Evolutionary conservation across 2,113 vertebrate species (phyloP).

Genomic region (Gobiocypris rarus): DNA sequence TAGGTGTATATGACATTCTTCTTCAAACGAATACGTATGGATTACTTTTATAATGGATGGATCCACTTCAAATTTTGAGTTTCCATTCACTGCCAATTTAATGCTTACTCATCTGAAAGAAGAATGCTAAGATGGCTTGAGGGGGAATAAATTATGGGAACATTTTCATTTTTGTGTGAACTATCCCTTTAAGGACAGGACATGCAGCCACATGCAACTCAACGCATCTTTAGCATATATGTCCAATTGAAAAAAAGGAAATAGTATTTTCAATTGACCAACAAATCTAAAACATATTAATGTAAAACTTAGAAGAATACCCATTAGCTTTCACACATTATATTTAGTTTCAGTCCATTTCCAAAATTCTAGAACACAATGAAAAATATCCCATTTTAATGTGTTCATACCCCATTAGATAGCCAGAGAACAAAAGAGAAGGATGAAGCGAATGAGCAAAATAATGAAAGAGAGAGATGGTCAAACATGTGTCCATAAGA

Average conservation of each 20-base stretch:
- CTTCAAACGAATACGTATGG: too few relatives aligned
- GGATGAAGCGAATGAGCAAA: neutral
- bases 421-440: neutral
- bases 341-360: neutral
- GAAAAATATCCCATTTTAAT: neutral
- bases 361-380: neutral
- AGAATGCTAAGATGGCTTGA: too few relatives aligned
- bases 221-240: too few relatives aligned
- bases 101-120: too few relatives aligned
- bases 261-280: neutral
- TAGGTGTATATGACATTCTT: too few relatives aligned
- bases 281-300: neutral
- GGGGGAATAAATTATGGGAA: too few relatives aligned
- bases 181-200: neutral
- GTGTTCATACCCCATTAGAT: neutral
- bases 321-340: neutral
- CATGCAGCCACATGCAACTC: neutral
- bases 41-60: too few relatives aligned
- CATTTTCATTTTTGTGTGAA: too few relatives aligned
- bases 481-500: slow-evolving; percentile 30
- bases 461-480: neutral
- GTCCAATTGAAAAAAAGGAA: neutral
- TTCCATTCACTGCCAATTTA: too few relatives aligned
- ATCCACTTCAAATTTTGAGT: too few relatives aligned
- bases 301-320: neutral